Base-by-base conservation (phyloP, 35 echinoderm and acorn worm genomes). In the Chiridota heheva region DNA sequence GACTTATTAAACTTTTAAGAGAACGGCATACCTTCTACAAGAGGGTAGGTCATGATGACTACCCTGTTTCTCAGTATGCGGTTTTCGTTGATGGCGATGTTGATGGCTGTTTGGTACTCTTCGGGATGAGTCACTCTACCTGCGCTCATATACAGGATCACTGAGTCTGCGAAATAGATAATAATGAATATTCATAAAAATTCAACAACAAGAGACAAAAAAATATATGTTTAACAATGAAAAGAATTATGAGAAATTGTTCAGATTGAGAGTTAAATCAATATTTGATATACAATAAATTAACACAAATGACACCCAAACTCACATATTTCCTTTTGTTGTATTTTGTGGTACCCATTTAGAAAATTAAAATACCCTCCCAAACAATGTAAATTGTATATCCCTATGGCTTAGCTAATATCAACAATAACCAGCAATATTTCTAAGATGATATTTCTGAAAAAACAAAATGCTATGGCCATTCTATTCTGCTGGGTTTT, bases 81-180 rank as follows among this genome's bases (percentile, higher is more conserved):
- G 60, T 97, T 97, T 44, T 97, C 79, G 25, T 82, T 72, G 27
- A 97, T 90, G 4, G 80, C 88, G 3, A 81, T 80, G 29, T 97
- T 97, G 68, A 97, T 87, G 1, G 76, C 74, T 16, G 80, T 36
- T 42, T 49, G 87, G 26, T 79, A 84, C 33, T 91, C 94, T 29
- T 88, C 80, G 24, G 58, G 35, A 34, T 81, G 81, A 10, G 60
- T 59, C 25, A 85, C 83, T 58, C 91, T 79, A 34, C 94, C 94
- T 1, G 89, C 82, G 49, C 94, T 97, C 36, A 97, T 91, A 73
- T 97, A 97, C 29, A 97, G 66, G 41, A 97, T 91, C 30, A 97
- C 73, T 17, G 82, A 89, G 77, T 96, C 92, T 95, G 73, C 3
- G 2, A 69, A 39, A n/a, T n/a, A 51, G 8, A n/a, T 12, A 51